Conservation (phyloP, 2,797 vertebrate species). For the Helicolenus hilgendorfi region DNA sequence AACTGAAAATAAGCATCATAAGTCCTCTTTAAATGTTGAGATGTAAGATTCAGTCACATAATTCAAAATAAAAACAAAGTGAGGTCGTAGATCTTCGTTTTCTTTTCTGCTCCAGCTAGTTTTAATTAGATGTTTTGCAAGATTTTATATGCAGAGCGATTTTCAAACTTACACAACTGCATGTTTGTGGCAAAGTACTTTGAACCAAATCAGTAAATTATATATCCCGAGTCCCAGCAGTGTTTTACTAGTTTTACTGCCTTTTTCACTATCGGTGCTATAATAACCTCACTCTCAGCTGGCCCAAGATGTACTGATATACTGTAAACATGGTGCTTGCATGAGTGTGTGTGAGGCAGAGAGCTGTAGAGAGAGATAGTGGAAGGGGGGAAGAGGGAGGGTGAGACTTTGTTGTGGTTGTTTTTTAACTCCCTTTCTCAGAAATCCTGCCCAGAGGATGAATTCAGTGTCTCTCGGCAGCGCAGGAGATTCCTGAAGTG, state of each 20-base stretch:
- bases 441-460: conserved; percentile 71
- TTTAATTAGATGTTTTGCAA: conserved; percentile 19
- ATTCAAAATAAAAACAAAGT: not conserved
- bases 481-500: conserved; percentile 52
- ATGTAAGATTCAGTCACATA: not conserved
- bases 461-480: conserved; percentile 38
- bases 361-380: conserved; percentile 13
- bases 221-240: not conserved
- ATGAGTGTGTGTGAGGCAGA: conserved; percentile 2
- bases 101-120: not conserved
- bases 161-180: conserved; percentile 13
- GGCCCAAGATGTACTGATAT: not conserved
- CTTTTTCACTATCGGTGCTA: not conserved
- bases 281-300: not conserved
- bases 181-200: conserved; percentile 4
- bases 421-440: conserved; percentile 75
- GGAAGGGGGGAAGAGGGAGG: not conserved
- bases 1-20: too few species aligned
- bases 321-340: conserved; percentile 13
- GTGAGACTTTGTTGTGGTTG: conserved; percentile 56
- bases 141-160: not conserved
- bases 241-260: conserved; percentile 2
- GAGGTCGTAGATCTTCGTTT: not conserved
- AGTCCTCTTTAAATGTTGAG: not conserved
- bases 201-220: conserved; percentile 13